Conservation (phyloP, 2,113 vertebrate genomes). For the Phalacrocorax carbo region DNA sequence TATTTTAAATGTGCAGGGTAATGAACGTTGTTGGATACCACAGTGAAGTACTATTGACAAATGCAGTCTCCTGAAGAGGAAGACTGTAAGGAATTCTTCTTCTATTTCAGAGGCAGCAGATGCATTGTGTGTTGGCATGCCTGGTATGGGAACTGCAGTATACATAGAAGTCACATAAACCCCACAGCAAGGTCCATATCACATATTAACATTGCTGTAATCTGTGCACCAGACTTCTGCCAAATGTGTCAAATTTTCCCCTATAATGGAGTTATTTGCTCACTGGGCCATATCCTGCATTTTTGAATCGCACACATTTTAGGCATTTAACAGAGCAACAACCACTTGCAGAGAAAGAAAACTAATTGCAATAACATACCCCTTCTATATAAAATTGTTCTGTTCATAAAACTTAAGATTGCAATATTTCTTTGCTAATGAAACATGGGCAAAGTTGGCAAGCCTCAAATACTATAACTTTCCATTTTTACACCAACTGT, state of each 20-base stretch:
- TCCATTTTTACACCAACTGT: not conserved
- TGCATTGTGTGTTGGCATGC: not conserved
- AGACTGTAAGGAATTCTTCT: not conserved
- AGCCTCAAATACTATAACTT: not conserved
- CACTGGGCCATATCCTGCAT: slow-evolving; percentile 27
- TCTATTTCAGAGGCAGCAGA: slow-evolving; percentile 23
- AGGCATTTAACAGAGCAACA: slow-evolving; percentile 44
- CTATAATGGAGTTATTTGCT: slow-evolving; percentile 31
- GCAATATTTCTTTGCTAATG: not conserved
- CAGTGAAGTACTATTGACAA: not conserved
- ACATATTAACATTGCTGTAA: slow-evolving; percentile 28
- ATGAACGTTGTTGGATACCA: not conserved
- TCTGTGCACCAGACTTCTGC: not conserved
- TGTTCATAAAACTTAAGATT: not conserved
- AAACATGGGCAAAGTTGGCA: not conserved
- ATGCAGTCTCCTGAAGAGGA: not conserved
- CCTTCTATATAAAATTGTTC: not conserved
- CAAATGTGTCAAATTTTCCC: slow-evolving; percentile 55
- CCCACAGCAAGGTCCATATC: slow-evolving; percentile 1
- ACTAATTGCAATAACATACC: slow-evolving; percentile 47
- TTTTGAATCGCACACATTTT: not conserved
- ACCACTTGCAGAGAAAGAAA: slow-evolving; percentile 17
- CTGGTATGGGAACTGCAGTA: slow-evolving; percentile 17
- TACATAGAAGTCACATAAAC: slow-evolving; percentile 39
- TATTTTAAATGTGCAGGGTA: not conserved